Conservation (phyloP, 2,797 vertebrate genomes). For the Pempheris klunzingeri region DNA sequence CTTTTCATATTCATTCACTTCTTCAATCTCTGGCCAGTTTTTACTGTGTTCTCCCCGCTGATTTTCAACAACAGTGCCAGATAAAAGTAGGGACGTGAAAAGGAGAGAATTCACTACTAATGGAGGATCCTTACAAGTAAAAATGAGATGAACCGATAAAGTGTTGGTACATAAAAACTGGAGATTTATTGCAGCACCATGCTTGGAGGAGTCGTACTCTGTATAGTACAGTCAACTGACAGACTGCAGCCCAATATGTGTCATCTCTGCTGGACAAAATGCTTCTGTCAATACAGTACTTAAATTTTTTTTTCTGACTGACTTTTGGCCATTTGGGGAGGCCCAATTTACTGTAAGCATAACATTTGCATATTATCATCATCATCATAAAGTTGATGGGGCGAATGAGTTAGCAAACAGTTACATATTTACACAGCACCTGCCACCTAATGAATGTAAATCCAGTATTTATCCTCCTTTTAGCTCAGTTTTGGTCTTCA, state of each 20-base stretch:
- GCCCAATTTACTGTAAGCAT: background rate
- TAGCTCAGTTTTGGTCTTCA: constrained; percentile 1
- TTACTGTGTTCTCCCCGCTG: constrained; percentile 47
- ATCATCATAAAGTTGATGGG: background rate
- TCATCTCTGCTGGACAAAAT: background rate
- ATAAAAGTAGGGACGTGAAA: constrained; percentile 50
- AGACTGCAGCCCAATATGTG: background rate
- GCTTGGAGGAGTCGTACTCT: constrained; percentile 1
- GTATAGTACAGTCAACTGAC: background rate
- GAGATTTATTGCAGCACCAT: background rate
- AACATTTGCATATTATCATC: background rate
- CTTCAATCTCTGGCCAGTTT: constrained; percentile 53
- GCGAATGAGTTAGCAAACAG: background rate
- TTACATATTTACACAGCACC: background rate
- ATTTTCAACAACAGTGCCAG: constrained; percentile 37
- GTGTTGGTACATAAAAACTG: background rate
- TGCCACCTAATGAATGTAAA: background rate
- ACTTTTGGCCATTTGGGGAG: background rate
- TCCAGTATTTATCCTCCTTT: background rate
- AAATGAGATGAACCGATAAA: constrained; percentile 18
- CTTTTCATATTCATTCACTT: constrained; percentile 60
- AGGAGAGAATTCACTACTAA: constrained; percentile 24
- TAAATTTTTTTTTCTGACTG: background rate
- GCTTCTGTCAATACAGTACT: background rate
- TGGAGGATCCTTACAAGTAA: constrained; percentile 22